Evolutionary conservation across 2,888 invertebrate species (phyloP).

Genomic region (Galerucella nymphaeae): DNA sequence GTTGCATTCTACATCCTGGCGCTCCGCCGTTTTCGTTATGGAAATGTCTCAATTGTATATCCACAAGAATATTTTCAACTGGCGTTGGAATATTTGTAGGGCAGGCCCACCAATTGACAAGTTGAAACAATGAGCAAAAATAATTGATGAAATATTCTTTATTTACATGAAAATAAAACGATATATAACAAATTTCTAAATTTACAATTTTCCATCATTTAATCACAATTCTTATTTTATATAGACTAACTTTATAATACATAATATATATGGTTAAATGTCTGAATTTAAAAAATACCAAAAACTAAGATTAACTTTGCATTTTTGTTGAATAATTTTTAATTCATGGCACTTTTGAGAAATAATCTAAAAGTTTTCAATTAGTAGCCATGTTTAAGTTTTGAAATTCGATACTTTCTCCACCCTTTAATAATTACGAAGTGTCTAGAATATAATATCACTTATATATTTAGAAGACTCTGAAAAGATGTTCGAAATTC

Average conservation of each 20-base stretch:
- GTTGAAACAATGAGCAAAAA: not conserved
- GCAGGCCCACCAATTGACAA: no score
- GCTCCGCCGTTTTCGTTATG: no score
- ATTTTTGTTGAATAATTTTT: not conserved
- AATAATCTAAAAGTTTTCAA: not conserved
- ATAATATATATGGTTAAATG: no score
- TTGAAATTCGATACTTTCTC: no score
- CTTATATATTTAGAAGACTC: no score
- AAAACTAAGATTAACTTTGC: not conserved
- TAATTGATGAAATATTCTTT: constrained; percentile 4
- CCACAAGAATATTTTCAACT: no score
- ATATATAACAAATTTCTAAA: constrained; percentile 14
- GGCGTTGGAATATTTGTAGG: no score
- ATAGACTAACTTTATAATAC: not conserved
- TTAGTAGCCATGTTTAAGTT: no score
- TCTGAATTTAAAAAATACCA: not conserved
- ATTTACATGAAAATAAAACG: constrained; percentile 12
- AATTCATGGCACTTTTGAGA: not conserved
- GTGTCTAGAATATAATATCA: no score
- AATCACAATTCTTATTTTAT: not conserved
- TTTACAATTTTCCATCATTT: not conserved
- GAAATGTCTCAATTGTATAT: no score
- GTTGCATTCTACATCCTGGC: not conserved
- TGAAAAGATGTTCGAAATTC: no score
- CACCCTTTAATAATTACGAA: no score